Base-by-base conservation (phyloP, 2,797 vertebrate species). In the Poecilia velifera region DNA sequence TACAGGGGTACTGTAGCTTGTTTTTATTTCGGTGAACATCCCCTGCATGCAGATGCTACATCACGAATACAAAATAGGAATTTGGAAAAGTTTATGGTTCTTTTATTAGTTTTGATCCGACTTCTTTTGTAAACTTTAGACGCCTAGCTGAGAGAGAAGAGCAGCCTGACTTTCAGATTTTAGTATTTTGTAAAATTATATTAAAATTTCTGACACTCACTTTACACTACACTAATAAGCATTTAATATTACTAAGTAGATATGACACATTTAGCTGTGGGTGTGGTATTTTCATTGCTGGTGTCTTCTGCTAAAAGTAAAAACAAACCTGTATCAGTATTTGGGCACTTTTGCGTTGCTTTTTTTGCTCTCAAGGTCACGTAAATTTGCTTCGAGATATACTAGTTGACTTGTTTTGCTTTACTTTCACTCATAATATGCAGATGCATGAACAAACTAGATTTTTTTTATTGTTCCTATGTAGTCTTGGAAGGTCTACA, bases 1-100 rank as follows among this genome's bases (percentile, higher is more conserved):
- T 51, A 31, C 80, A 66, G 77, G 62, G 84, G 82, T 73, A 79
- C 78, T 89, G 47, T 79, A 90, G 88, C 71, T 74, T 68, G 34
- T 68, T 41, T 84, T 77, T 82, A 79, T 86, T 85, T 81, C 77
- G 87, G 64, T 57, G 70, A 85, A 83, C 39, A 68, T 53, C 62
- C 22, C 18, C 62, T 39, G 36, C 62, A 39, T 36, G 18, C 9
- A 10, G 62, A 20, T 20, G 34, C 34, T 51, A 8, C 10, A 14
- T 10, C 8, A 68, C 0, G 4, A 68, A 41, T 43, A 14, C 39
- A 7, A 70, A 70, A 2, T 43, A 43, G 13, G 22, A 41, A 2
- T 25, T n/a, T 13, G 3, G 39, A 70, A n/a, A 70, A 6, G 66
- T 12, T 70, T 4, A 43, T 70, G 66, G 22, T 70, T n/a, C 3